A percentile compares a stretch with the other conserved stretches of the same genome.
Evolutionary conservation across 1,140 invertebrate species (phyloP).

Genomic region (Chrysomallon squamiferum): DNA sequence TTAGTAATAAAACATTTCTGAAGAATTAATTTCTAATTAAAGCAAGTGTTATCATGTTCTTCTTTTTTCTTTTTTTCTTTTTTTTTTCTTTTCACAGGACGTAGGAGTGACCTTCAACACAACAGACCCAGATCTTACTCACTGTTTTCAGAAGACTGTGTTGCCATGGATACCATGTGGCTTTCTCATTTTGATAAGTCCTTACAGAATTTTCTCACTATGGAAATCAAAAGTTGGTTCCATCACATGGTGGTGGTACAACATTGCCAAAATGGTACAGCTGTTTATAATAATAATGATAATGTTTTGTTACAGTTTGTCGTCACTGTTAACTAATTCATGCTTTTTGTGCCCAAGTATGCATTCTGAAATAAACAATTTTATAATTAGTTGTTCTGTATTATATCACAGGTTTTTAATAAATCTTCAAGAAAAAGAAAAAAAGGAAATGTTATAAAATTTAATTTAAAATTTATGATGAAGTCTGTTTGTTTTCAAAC

Average conservation of each 20-base stretch:
- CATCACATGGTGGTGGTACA: conserved; percentile 36
- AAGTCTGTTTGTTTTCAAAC: too few species aligned
- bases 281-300: conserved; percentile 12
- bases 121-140: conserved; percentile 50
- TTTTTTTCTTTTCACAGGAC: conserved; percentile 33
- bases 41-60: too few species aligned
- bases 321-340: not conserved
- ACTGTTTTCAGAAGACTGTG: conserved; percentile 70
- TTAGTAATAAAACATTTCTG: too few species aligned
- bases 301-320: not conserved
- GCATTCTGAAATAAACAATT: too few species aligned
- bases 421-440: too few species aligned
- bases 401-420: too few species aligned
- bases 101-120: conserved; percentile 45
- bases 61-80: too few species aligned
- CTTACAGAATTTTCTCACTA: conserved; percentile 36
- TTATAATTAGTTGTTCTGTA: too few species aligned
- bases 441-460: too few species aligned
- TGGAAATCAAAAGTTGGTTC: conserved; percentile 6
- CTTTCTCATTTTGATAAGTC: conserved; percentile 39
- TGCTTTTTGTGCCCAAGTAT: too few species aligned
- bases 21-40: too few species aligned
- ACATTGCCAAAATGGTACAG: conserved; percentile 45
- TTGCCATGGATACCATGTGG: conserved; percentile 84
- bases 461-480: too few species aligned